phyloP scores from a whole-genome alignment of 2,113 vertebrate genomes.

The Sprattus sprattus region DNA sequence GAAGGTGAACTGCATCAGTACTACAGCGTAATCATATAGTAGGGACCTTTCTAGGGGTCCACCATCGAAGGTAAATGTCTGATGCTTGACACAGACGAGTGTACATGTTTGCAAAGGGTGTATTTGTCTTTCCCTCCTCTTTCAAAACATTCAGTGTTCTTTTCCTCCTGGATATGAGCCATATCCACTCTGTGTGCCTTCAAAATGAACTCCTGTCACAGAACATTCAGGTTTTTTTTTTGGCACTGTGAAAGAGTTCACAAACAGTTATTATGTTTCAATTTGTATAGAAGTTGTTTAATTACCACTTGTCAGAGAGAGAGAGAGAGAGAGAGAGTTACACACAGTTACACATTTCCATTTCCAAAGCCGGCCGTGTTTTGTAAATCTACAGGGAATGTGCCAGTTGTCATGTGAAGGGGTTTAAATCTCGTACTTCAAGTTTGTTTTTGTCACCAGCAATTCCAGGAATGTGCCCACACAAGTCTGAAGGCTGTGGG shows the following conservation, averaged over 20 bases:
- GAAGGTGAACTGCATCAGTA: neutral
- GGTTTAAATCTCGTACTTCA: neutral
- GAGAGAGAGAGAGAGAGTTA: neutral
- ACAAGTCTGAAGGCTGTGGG: neutral
- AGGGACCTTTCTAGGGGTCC: neutral
- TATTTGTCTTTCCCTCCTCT: neutral
- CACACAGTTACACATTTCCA: neutral
- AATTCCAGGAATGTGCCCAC: conserved; percentile 4
- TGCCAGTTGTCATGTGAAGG: neutral
- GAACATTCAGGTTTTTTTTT: neutral
- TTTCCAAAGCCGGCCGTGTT: neutral
- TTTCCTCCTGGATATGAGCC: neutral
- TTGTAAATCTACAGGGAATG: neutral
- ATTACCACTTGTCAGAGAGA: neutral
- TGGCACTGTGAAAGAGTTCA: neutral
- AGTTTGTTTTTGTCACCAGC: neutral
- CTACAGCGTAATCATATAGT: neutral
- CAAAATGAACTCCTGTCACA: neutral
- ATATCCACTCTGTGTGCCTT: neutral
- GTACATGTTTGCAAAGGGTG: neutral
- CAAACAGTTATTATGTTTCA: neutral
- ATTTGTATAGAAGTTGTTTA: neutral
- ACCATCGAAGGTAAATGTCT: neutral
- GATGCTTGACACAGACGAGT: neutral
- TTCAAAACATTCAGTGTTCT: neutral